Percentiles rank a stretch among this genome's conserved stretches.
Evolutionary conservation across 1,140 invertebrate species (phyloP).

Genomic region (Rhynchophorus ferrugineus): DNA sequence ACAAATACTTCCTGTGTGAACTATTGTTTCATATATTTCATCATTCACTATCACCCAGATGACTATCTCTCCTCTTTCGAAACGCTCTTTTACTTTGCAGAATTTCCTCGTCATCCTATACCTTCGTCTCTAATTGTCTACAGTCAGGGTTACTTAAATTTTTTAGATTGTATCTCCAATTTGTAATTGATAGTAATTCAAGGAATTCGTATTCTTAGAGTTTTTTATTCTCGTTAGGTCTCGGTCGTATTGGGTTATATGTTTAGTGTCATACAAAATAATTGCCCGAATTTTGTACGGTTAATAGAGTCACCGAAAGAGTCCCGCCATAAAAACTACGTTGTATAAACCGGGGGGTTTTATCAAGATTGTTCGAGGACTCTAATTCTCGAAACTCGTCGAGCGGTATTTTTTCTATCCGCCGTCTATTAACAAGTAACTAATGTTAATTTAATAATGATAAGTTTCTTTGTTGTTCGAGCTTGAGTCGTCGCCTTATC

Average conservation of each 20-base stretch:
- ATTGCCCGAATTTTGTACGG: no score
- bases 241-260: no score
- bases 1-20: background rate
- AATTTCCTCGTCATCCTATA: background rate
- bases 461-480: slow-evolving; percentile 17
- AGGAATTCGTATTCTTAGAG: background rate
- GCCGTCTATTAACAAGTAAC: background rate
- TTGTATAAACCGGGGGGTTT: no score
- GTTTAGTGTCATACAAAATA: no score
- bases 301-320: no score
- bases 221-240: no score
- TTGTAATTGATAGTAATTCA: background rate
- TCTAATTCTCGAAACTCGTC: background rate
- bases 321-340: no score
- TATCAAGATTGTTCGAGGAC: no score
- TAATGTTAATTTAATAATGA: slow-evolving; percentile 18
- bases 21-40: background rate
- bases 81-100: background rate
- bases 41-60: background rate
- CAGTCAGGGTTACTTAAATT: background rate
- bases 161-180: background rate
- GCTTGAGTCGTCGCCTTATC: slow-evolving; percentile 1
- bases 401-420: background rate
- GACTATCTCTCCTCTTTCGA: background rate
- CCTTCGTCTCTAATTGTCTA: background rate